A percentile compares a stretch with the other conserved stretches of the same genome.
phyloP scores from a whole-genome alignment of 2,888 invertebrate species.

The Nasonia oneida region DNA sequence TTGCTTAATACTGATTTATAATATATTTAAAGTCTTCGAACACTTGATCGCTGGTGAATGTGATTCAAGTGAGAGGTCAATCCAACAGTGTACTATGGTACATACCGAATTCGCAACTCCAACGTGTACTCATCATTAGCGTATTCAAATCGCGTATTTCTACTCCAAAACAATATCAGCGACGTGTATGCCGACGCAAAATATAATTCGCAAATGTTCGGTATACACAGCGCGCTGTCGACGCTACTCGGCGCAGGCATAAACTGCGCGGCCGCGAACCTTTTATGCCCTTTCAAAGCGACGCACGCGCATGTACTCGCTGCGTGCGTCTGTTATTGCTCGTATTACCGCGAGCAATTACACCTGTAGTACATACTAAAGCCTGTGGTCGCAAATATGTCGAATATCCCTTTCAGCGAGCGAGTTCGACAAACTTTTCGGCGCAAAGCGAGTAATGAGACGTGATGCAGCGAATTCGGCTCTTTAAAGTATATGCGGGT shows the following conservation, averaged over 20 bases:
- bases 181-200: not conserved
- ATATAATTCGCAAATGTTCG: conserved; percentile 1
- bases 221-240: not conserved
- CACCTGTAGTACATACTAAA: conserved; percentile 42
- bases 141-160: not conserved
- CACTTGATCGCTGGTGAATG: no score
- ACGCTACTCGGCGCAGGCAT: not conserved
- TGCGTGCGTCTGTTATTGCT: conserved; percentile 45
- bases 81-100: not conserved
- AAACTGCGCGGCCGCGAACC: conserved; percentile 20
- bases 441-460: conserved; percentile 34
- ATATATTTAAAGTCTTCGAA: no score
- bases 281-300: conserved; percentile 41
- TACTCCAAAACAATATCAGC: not conserved
- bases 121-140: not conserved
- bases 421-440: not conserved
- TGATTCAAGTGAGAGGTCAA: no score
- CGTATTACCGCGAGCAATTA: conserved; percentile 55
- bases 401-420: conserved; percentile 8
- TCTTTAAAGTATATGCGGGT: conserved; percentile 22
- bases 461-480: not conserved
- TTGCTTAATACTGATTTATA: not conserved
- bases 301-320: not conserved
- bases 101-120: not conserved
- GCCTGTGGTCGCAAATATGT: conserved; percentile 28